Evolutionary conservation across 2,113 vertebrate species (phyloP), one percentile per base, ranked within the genome.

Genomic region (Toxotes jaculatrix): DNA sequence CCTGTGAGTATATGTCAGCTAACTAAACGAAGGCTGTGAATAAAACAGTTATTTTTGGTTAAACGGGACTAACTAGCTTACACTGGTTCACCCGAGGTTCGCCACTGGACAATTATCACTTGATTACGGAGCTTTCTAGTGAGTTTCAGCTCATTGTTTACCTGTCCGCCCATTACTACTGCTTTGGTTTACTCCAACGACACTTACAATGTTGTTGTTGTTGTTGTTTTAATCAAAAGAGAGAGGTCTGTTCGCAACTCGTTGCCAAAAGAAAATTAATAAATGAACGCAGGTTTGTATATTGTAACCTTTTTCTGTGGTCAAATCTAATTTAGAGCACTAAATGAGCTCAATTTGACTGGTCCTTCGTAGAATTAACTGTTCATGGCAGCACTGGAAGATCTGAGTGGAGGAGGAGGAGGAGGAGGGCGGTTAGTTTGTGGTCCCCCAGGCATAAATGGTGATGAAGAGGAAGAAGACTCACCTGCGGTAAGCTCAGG

Each of bases 381-480:
- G 17, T 56, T 51, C 10, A 93, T 93, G 90, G 86, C 84, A 45
- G 77, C 70, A 5, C 14, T 64, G 7, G 86, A 74, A 19, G 42
- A 40, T 64, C 23, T 51, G 23, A 73, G 69, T 80, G 64, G 14
- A 45, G 45, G 34, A 31, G 56, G 43, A 42, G 62, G 51, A 65
- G 57, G 27, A 71, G 76, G 65, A 43, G 53, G 55, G 71, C 36
- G 67, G 5, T 0, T 55, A 0, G 13, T 40, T 40, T 84, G 84
- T 31, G 57, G 27, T 38, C 31, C 21, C 3, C 21, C 38, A 1
- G 66, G 11, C 64, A 21, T 89, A 6, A 62, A 74, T 71, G 75
- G 69, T 69, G 91, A 91, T 56, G 93, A 92, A 21, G 94, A 92
- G 55, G 88, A 93, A 16, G 91, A 93, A 17, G 91, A 89, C 32